Base-by-base conservation (phyloP, 2,797 vertebrate species). In the Adrianichthys oophorus region DNA sequence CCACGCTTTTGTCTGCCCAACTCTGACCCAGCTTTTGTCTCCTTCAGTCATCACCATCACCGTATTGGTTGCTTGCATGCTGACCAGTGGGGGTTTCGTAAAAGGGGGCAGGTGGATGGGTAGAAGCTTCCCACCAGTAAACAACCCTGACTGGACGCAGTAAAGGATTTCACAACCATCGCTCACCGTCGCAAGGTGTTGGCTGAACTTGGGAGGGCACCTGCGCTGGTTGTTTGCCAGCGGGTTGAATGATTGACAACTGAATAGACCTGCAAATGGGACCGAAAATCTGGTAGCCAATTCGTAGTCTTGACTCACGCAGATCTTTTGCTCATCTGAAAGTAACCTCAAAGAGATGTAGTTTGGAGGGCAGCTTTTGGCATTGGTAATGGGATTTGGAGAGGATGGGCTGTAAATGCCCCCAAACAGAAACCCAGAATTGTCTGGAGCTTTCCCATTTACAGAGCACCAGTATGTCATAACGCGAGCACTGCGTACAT, bases 181-280 rank as follows among this genome's bases (percentile, higher is more conserved):
- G 0, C 93, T 96, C 74, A 97, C 92, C 21, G 92, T 52, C 0
- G 92, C 93, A 0, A 94, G 82, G 72, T 98, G 95, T 72, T 95
- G 94, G 48, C 95, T 96, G 77, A 95, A 97, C 53, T 91, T 89
- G 0, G 84, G 79, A 0, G 96, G 94, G 60, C 96, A 97, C 40
- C 79, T 93, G 3, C 0, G 52, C 37, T 90, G 77, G 46, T 7
- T 24, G 0, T 32, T 65, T 0, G 79, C 89, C 69, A 96, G 65
- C 0, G 92, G 92, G 75, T 98, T 98, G 50, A 70, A 89, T 1
- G 85, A 80, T n/a, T 90, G 68, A 56, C 95, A 98, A 79, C 95
- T 96, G 65, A 98, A 96, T 81, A 98, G 92, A 15, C 96, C 96
- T 5, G 92, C 96, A 0, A 98, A 97, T 3, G 93, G 89, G 15